Evolutionary conservation across 2,113 vertebrate species (phyloP), one percentile per base, ranked within the genome.

Genomic region (Gopherus flavomarginatus): DNA sequence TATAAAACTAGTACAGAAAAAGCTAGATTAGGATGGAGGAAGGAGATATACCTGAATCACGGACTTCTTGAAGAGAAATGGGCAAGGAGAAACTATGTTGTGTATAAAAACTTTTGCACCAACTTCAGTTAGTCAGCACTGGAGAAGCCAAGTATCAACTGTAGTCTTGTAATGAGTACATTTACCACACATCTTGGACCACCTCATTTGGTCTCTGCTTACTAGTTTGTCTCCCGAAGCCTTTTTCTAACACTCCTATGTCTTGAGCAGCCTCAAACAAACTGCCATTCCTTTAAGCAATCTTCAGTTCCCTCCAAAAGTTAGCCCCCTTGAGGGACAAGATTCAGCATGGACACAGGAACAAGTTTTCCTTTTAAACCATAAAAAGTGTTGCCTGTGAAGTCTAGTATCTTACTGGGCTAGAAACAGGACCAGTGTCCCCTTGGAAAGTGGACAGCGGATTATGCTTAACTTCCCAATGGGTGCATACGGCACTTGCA

Each of bases 101-200:
- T 11, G 75, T 75, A 94, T 4, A 3, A 54, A 72, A 72, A 2
- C 42, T 47, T 78, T 42, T 78, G 42, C 26, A 78, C 75, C 38
- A 44, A 27, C 26, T 47, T 77, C 38, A 24, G 13, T 27, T 27
- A 47, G 1, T 3, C 17, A 38, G 7, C 57, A 90, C 83, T 78
- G 7, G 13, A 56, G 26, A 94, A 87, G 7, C 3, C 47, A 35
- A 88, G 14, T 78, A 13, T 4, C 69, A 1, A 44, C 49, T 49
- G 22, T 86, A 29, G 0, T 35, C 78, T 27, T 49, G 1, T 22
- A 2, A 29, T 27, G 2, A 0, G 2, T 31, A 44, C 16, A 27
- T 57, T n/a, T 75, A 50, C 49, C 5, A 29, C 75, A 3, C 10
- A 62, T 13, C 3, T 86, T 78, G 77, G 42, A 26, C 24, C 13